A percentile compares a stretch with the other conserved stretches of the same genome.
Conservation (phyloP, 2,113 vertebrate genomes). For the Siphamia tubifer region DNA sequence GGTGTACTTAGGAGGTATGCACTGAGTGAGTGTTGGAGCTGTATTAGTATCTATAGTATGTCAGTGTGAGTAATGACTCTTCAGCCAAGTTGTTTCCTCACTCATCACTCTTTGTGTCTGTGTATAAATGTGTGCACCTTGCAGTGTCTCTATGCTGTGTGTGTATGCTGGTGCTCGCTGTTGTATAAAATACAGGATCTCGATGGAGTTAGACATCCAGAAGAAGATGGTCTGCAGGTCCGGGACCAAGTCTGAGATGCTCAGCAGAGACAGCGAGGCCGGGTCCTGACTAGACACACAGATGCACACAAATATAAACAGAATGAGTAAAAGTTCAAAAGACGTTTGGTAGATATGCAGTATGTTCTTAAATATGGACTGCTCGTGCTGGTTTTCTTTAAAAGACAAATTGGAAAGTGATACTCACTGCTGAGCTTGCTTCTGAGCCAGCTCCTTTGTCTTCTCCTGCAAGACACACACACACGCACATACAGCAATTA, state of each 20-base stretch:
- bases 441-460: conserved; percentile 94
- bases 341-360: background rate
- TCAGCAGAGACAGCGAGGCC: conserved; percentile 79
- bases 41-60: conserved; percentile 24
- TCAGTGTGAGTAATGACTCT: conserved; percentile 51
- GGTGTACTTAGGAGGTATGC: background rate
- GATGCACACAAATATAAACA: conserved; percentile 10
- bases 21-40: background rate
- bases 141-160: conserved; percentile 88
- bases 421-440: conserved; percentile 96
- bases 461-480: conserved; percentile 84
- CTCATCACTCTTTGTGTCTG: conserved; percentile 17
- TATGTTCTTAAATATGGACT: background rate
- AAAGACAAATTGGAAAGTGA: conserved; percentile 54
- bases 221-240: conserved; percentile 93
- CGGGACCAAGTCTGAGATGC: conserved; percentile 87
- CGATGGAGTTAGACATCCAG: conserved; percentile 97
- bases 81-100: conserved; percentile 19
- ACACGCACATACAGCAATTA: conserved; percentile 62
- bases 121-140: conserved; percentile 76
- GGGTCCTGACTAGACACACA: conserved; percentile 87
- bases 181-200: conserved; percentile 94
- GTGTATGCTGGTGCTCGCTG: conserved; percentile 90
- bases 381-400: conserved; percentile 1
- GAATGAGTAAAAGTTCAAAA: background rate